Evolutionary conservation across 2,113 vertebrate species (phyloP).

Genomic region (Brachypodius melanocephalos): DNA sequence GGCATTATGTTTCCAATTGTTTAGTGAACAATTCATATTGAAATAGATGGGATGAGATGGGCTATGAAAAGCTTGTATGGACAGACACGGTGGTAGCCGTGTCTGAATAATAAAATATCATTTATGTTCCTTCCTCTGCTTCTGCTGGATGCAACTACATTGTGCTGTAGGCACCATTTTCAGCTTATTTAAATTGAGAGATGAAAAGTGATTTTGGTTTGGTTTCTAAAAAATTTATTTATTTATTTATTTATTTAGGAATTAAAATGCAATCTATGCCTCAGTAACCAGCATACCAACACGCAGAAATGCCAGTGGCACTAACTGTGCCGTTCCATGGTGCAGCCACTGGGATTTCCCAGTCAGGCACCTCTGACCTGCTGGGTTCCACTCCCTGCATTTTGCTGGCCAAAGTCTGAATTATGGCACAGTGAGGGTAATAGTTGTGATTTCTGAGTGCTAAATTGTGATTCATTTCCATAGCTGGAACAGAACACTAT

Average conservation of each 20-base stretch:
- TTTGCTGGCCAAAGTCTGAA: neutral
- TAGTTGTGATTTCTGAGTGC: neutral
- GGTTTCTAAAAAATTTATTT: neutral
- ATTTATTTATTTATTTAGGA: neutral
- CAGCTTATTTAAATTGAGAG: neutral
- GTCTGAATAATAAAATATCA: neutral
- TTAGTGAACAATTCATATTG: neutral
- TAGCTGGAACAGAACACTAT: neutral
- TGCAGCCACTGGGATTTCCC: neutral
- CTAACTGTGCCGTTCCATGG: neutral
- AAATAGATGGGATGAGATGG: neutral
- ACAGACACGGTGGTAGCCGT: neutral
- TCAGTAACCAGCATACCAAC: neutral
- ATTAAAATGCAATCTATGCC: neutral
- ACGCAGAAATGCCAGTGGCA: neutral
- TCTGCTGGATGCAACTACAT: neutral
- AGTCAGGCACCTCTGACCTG: neutral
- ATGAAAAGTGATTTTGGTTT: neutral
- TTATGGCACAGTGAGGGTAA: no score
- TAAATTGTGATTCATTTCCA: neutral
- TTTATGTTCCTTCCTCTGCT: neutral
- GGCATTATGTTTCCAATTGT: neutral
- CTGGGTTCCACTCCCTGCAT: neutral
- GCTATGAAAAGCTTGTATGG: neutral
- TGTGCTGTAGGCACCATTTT: neutral